Evolutionary conservation across 2,797 vertebrate species (phyloP), one percentile per base, ranked within the genome.

Genomic region (Myotis pilosus): DNA sequence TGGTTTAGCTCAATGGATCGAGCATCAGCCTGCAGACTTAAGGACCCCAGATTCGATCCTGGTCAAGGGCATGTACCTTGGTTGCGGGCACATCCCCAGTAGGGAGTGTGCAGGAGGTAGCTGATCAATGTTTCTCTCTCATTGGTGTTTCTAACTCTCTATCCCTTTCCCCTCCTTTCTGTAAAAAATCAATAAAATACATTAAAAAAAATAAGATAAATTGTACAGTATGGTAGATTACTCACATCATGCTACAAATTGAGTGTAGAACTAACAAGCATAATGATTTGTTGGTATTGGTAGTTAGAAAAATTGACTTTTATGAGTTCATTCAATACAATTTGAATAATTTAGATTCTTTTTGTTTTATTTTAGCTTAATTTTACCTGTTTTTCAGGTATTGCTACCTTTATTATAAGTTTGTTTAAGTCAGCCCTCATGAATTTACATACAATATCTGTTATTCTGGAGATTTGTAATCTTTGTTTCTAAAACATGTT

Each of bases 391-490:
- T 84, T 89, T 95, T 30, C 57, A 76, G 25, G 28, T 55, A 87
- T 79, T 36, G 16, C 3, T 95, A 71, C 76, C 1, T 44, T 44
- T 83, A 83, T 88, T 89, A 44, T 44, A 89, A 86, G 72, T 93
- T 51, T 93, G 22, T 85, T 82, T 92, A 33, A 44, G 41, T 44
- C 41, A 44, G 9, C 41, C 41, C 41, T 44, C 41, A 44, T 44
- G 9, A 69, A 66, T 71, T 71, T 93, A 66, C 36, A n/a, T 74
- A 30, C 12, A 72, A 60, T 72, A 30, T 72, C 87, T 82, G 4
- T 83, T 92, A 23, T 55, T 94, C 69, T 64, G 25, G 28, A 82
- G 28, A 87, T 38, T 84, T 93, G 76, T 91, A 90, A 72, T 78
- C 30, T 69, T 95, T 94, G 15, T 76, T 89, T 66, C 51, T 71